phyloP scores from a whole-genome alignment of 2,113 vertebrate species.

The Microtus oregoni region DNA sequence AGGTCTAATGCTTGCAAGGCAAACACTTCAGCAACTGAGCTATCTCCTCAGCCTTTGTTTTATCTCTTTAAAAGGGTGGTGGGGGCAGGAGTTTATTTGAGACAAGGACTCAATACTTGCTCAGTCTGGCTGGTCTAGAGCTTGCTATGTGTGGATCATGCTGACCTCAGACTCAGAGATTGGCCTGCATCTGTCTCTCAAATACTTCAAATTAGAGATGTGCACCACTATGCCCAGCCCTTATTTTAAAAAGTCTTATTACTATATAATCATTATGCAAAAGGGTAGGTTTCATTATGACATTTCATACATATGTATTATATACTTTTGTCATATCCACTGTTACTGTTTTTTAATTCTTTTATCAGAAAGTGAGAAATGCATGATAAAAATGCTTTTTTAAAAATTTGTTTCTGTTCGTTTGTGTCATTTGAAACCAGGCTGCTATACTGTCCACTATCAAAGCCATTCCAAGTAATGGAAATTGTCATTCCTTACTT shows the following conservation, averaged over 20 bases:
- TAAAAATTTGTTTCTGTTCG: not conserved
- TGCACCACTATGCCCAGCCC: not conserved
- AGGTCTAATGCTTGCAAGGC: not conserved
- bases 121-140: not conserved
- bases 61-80: not conserved
- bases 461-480: not conserved
- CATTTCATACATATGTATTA: not conserved
- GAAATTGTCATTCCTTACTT: not conserved
- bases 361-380: constrained; percentile 15
- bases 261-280: not conserved
- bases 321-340: not conserved
- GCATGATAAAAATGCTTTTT: constrained; percentile 15
- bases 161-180: not conserved
- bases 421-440: not conserved
- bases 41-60: not conserved
- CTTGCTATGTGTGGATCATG: not conserved
- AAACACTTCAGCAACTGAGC: not conserved
- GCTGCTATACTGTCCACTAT: not conserved
- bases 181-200: not conserved
- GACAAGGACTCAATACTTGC: not conserved
- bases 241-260: not conserved
- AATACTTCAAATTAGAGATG: not conserved
- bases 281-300: not conserved
- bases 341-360: constrained; percentile 19
- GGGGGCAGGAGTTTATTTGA: not conserved